phyloP scores from a whole-genome alignment of 1,140 invertebrate genomes.

The Drosophila leontia region DNA sequence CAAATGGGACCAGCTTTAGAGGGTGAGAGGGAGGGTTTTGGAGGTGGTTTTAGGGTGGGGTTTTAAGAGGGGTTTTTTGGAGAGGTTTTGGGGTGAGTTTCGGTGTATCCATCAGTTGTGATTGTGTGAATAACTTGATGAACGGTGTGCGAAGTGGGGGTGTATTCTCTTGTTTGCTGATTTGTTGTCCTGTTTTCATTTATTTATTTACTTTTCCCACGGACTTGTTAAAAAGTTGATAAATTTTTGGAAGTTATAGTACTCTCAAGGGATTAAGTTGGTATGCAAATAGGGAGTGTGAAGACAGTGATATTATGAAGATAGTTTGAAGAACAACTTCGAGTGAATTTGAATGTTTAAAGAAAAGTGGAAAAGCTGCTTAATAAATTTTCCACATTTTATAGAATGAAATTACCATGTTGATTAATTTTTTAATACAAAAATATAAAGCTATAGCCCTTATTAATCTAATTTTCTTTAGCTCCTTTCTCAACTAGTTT shows the following conservation, averaged over 20 bases:
- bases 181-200: constrained; percentile 35
- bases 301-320: background rate
- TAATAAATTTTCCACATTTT: too few relatives aligned
- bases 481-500: background rate
- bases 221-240: constrained; percentile 42
- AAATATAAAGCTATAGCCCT: background rate
- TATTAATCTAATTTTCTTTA: background rate
- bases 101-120: constrained; percentile 27
- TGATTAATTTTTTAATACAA: background rate
- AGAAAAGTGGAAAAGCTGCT: background rate
- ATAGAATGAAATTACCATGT: too few relatives aligned
- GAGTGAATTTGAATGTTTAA: background rate
- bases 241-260: constrained; percentile 33
- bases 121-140: constrained; percentile 82
- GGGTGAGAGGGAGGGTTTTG: background rate
- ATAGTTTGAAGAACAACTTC: background rate
- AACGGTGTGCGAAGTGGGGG: constrained; percentile 34
- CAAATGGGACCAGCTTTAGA: constrained; percentile 53
- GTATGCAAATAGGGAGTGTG: background rate
- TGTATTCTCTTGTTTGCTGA: constrained; percentile 28
- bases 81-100: background rate
- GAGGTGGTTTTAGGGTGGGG: background rate
- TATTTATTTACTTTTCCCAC: constrained; percentile 15
- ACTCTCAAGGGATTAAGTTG: constrained; percentile 16
- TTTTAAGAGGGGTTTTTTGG: background rate